Base-by-base conservation (phyloP, 2,797 vertebrate species). In the Cossypha niveicapilla region DNA sequence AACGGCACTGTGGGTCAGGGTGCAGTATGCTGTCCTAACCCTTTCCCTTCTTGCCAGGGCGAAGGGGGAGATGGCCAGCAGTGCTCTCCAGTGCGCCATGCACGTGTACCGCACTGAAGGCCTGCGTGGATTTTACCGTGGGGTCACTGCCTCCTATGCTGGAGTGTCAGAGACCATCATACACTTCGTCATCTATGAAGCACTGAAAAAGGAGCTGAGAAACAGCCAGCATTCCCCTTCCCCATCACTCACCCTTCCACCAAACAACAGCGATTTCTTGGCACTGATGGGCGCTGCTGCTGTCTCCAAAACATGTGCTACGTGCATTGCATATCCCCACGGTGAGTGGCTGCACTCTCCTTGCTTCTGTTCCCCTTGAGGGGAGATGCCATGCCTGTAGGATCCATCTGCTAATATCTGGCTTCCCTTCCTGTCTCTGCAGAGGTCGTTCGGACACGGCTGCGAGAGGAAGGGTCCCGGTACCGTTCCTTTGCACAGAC, bases 101-200 rank as follows among this genome's bases (percentile, higher is more conserved):
- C 94, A 7, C 0, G 93, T 97, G 73, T 97, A 97, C 82, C 92
- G 23, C 80, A 96, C 86, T 1, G 97, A 97, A 80, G 97, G 97
- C 42, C 63, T 92, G 16, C 82, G 90, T 37, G 97, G 97, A 8
- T 97, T 97, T 87, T 97, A 97, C 92, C 96, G 96, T 8, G 97
- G 97, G 23, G 25, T 97, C 87, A 97, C 94, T 18, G 97, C 97
- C 63, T 97, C 97, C 62, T 97, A 97, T 1, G 97, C 94, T 13
- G 97, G 97, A 5, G 95, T 97, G 65, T 97, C 96, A 10, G 97
- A 97, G 90, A 97, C 97, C 37, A 71, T 97, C 62, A 96, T 97
- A 67, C 96, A 97, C 75, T 97, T 97, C 15, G 97, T 97, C 54
- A 94, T 96, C 80, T 97, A 97, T 6, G 97, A 97, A 86, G 87